Conservation (phyloP, 1,140 invertebrate species). For the Drosophila repleta region DNA sequence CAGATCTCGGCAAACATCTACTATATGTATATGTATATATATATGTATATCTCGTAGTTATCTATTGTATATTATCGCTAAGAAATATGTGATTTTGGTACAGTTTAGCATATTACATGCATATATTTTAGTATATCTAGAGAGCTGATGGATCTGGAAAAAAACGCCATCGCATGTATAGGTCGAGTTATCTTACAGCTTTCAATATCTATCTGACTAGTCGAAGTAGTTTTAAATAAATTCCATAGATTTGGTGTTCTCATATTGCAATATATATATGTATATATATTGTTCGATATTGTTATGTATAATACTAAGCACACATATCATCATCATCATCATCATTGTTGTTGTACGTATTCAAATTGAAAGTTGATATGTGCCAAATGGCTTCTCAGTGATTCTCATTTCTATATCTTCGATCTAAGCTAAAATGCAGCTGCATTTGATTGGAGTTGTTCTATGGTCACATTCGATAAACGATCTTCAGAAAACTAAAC, state of each 20-base stretch:
- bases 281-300: background rate
- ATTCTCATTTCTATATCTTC: background rate
- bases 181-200: background rate
- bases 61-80: constrained; percentile 10
- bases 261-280: background rate
- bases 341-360: constrained; percentile 21
- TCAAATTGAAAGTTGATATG: constrained; percentile 34
- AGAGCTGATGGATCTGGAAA: too few species aligned
- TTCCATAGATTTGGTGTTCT: constrained; percentile 39
- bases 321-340: constrained; percentile 35
- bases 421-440: background rate
- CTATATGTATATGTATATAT: too few species aligned
- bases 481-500: too few species aligned
- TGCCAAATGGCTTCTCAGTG: constrained; percentile 34
- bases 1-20: constrained; percentile 14
- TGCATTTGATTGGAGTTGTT: constrained; percentile 15
- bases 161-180: background rate
- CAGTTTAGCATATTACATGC: constrained; percentile 6
- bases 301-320: constrained; percentile 17
- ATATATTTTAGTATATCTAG: background rate
- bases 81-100: constrained; percentile 18
- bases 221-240: constrained; percentile 24
- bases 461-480: constrained; percentile 10
- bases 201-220: constrained; percentile 15
- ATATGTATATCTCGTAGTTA: background rate